These are phyloP conservation scores for Miniopterus natalensis DNA, from an alignment of 2,113 vertebrate genomes.

Conservation along the genomic window DNA sequence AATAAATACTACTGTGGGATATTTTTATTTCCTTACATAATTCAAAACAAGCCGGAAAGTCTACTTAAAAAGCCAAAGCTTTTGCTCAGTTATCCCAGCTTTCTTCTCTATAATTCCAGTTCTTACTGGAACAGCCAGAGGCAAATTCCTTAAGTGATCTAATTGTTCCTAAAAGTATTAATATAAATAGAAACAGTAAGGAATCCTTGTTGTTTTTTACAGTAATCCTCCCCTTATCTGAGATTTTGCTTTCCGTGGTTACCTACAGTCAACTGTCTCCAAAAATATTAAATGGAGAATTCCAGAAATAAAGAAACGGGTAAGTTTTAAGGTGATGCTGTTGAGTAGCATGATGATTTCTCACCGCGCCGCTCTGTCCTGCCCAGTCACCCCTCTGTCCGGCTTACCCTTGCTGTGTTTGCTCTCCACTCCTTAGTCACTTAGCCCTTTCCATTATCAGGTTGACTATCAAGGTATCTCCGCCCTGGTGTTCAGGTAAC, in stretches of 20 bases:
- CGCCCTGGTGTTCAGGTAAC: neutral
- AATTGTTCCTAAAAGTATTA: constrained; percentile 14
- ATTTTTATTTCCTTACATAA: constrained; percentile 12
- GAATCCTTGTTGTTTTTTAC: neutral
- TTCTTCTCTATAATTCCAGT: neutral
- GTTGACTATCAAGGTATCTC: neutral
- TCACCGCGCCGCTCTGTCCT: neutral
- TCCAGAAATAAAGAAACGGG: neutral
- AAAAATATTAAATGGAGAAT: neutral
- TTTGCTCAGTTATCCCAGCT: neutral
- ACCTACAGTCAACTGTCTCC: neutral
- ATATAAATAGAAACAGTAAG: neutral
- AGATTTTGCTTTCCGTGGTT: neutral
- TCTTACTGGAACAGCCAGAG: neutral
- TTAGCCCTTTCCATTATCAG: neutral
- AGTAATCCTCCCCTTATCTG: neutral
- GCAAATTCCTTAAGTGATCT: neutral
- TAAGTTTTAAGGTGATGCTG: neutral
- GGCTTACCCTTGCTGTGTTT: too few relatives aligned
- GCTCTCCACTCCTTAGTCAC: neutral
- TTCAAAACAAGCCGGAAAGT: neutral
- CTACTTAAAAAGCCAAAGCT: neutral
- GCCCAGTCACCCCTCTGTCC: neutral
- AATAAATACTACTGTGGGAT: neutral
- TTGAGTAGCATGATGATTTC: neutral